Conservation (phyloP, 2,113 vertebrate species). For the Nibea albiflora region DNA sequence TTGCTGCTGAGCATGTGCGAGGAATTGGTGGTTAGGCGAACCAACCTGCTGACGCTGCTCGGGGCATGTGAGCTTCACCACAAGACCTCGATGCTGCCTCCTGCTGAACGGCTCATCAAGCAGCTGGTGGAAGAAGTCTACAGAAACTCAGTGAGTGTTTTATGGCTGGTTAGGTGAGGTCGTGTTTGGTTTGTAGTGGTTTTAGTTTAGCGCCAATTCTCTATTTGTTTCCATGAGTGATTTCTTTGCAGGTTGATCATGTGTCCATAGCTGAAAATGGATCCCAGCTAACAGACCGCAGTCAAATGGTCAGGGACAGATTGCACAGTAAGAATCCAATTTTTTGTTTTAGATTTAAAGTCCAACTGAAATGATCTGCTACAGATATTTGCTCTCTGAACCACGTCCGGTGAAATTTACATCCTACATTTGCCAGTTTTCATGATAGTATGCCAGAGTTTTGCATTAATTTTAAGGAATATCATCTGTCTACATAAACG, state of each 20-base stretch:
- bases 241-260: slow-evolving; percentile 80
- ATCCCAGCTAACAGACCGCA: slow-evolving; percentile 82
- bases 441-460: too few species aligned
- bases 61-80: slow-evolving; percentile 84
- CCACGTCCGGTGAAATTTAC: too few species aligned
- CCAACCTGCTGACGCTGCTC: slow-evolving; percentile 82
- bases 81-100: slow-evolving; percentile 76
- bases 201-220: background rate
- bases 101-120: slow-evolving; percentile 78
- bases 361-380: background rate
- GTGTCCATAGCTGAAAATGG: slow-evolving; percentile 75
- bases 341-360: background rate
- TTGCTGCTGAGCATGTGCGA: slow-evolving; percentile 91
- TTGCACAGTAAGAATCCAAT: slow-evolving; percentile 78
- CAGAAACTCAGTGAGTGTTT: slow-evolving; percentile 73
- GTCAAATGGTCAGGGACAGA: slow-evolving; percentile 87
- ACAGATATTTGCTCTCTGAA: background rate
- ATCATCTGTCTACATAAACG: too few species aligned
- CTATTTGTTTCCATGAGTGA: slow-evolving; percentile 14
- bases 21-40: slow-evolving; percentile 81
- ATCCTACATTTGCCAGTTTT: too few species aligned
- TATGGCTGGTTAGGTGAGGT: accelerated
- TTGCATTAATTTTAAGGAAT: too few species aligned
- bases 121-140: slow-evolving; percentile 85
- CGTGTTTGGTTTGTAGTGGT: background rate